Base-by-base conservation (phyloP, 2,797 vertebrate genomes). In the Lepus oiostolus region DNA sequence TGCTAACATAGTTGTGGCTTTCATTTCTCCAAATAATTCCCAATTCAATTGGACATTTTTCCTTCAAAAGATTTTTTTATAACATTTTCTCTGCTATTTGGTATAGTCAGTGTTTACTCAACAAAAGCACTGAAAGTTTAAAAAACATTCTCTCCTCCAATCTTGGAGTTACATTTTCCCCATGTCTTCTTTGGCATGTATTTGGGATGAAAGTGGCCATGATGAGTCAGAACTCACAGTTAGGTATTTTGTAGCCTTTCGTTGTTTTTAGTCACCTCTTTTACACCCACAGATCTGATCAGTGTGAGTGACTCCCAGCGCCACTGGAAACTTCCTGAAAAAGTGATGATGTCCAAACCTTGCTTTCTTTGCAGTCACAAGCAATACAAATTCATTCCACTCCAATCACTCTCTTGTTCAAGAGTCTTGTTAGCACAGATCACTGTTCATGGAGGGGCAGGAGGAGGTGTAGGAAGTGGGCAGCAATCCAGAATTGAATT, bases 21-120 rank as follows among this genome's bases (percentile, higher is more conserved):
- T 93, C n/a, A 47, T 95, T 91, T 80, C 95, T 95, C 72, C 91
- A 95, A 95, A 85, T 86, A 90, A 96, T 88, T 95, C n/a, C 50
- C 75, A 68, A 10, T 77, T 92, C 67, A 28, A 50, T 95, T 75
- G 71, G 65, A 80, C 70, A 35, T 42, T 19, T 16, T 84, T 95
- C 84, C 38, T 94, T 71, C 77, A 68, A 67, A 79, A 60, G 68
- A 81, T 65, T 72, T 91, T 28, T 71, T 74, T 70, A n/a, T 76
- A 42, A 62, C 12, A 81, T 94, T 68, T 88, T 42, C 81, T 93
- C 85, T 88, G 30, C 47, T 87, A 2, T 38, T 93, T 90, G 60
- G 32, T 58, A 58, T 7, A 19, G 52, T 60, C 32, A 50, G 8
- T 82, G 26, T 96, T 94, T 80, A 79, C 58, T 93, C 83, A 63